phyloP scores from a whole-genome alignment of 1,140 invertebrate genomes.

The Micrasema minimum region DNA sequence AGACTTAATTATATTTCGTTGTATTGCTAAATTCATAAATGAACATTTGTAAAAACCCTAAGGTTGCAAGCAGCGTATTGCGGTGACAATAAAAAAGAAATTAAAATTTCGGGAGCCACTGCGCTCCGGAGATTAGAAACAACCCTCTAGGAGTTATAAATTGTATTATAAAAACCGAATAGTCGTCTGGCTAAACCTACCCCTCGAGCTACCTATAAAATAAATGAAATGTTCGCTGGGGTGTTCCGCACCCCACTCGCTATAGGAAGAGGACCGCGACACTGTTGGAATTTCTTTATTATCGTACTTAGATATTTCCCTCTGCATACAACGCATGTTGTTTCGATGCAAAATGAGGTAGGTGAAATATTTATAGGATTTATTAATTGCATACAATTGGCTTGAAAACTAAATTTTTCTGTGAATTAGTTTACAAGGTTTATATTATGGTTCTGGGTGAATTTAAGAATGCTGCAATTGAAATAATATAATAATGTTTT shows the following conservation, averaged over 20 bases:
- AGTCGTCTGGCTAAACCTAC: constrained; percentile 49
- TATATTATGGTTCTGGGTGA: too few relatives aligned
- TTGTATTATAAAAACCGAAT: constrained; percentile 55
- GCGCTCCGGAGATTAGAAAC: constrained; percentile 52
- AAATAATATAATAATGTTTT: too few relatives aligned
- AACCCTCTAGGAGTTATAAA: constrained; percentile 53
- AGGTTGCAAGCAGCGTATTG: background rate
- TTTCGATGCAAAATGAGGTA: constrained; percentile 39
- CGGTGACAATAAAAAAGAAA: constrained; percentile 2
- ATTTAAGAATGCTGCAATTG: too few relatives aligned
- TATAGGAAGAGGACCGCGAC: constrained; percentile 40
- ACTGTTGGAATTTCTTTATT: constrained; percentile 53
- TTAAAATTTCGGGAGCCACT: constrained; percentile 42
- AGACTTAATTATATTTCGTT: too few relatives aligned
- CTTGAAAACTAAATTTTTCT: too few relatives aligned
- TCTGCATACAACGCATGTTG: constrained; percentile 48
- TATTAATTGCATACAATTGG: constrained; percentile 16
- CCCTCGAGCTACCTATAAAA: constrained; percentile 47
- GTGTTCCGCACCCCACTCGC: constrained; percentile 19
- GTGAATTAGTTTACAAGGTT: too few relatives aligned
- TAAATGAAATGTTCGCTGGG: constrained; percentile 51
- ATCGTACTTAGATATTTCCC: constrained; percentile 51
- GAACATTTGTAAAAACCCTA: too few relatives aligned
- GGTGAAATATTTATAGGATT: constrained; percentile 24
- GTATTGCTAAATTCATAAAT: too few relatives aligned